phyloP scores from a whole-genome alignment of 2,113 vertebrate genomes.

The Pterocles gutturalis region DNA sequence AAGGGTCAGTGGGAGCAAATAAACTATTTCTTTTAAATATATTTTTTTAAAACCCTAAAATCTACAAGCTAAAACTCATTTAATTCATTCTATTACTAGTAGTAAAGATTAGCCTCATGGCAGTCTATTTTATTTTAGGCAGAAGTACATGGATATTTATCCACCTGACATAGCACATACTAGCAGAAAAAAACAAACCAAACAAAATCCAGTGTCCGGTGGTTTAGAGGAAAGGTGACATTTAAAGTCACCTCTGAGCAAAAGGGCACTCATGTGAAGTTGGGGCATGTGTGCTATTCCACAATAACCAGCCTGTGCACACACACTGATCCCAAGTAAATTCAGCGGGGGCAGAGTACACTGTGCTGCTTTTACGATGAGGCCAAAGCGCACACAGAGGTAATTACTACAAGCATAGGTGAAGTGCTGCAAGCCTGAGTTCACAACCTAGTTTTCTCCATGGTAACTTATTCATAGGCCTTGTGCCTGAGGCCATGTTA shows the following conservation, averaged over 20 bases:
- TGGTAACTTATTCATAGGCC: background rate
- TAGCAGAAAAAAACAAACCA: background rate
- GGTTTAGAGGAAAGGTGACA: background rate
- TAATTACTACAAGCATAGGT: background rate
- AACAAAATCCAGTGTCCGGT: background rate
- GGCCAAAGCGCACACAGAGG: background rate
- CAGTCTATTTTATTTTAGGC: background rate
- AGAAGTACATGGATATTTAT: background rate
- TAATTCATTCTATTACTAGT: background rate
- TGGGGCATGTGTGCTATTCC: background rate
- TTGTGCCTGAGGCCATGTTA: background rate
- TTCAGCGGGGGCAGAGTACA: background rate
- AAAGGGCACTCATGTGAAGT: background rate
- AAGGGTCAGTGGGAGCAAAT: background rate
- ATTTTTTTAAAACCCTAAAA: background rate
- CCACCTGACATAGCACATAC: accelerated
- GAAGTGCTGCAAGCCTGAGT: background rate
- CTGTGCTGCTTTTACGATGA: background rate
- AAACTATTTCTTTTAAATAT: background rate
- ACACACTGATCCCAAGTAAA: background rate
- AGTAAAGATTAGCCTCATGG: background rate
- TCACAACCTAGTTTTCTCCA: background rate
- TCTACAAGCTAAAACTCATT: background rate
- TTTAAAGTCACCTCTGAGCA: background rate
- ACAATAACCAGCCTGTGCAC: background rate